Conservation (phyloP, 2,797 vertebrate genomes). For the Acipenser ruthenus region DNA sequence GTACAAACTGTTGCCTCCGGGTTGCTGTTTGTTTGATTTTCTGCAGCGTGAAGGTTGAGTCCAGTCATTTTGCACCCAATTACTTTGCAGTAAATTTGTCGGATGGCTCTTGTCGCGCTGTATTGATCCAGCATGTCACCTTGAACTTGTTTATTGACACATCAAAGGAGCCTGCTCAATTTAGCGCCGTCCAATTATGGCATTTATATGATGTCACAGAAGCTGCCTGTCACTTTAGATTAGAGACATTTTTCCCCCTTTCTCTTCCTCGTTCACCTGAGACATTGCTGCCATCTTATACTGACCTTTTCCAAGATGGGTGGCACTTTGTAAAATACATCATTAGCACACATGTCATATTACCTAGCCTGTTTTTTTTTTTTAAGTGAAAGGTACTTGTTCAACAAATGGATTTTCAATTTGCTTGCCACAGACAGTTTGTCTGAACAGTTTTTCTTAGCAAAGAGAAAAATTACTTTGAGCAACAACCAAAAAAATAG, state of each 20-base stretch:
- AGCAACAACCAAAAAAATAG: conserved; percentile 9
- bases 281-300: conserved; percentile 61
- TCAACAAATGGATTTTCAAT: conserved; percentile 65
- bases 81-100: conserved; percentile 98
- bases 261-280: conserved; percentile 55
- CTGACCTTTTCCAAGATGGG: conserved; percentile 76
- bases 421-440: conserved; percentile 27
- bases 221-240: conserved; percentile 62
- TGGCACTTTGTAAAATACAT: conserved; percentile 71
- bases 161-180: conserved; percentile 84
- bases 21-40: conserved; percentile 59
- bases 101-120: conserved; percentile 91
- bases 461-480: conserved; percentile 24
- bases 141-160: conserved; percentile 99
- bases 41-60: conserved; percentile 80
- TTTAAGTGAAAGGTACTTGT: conserved; percentile 62
- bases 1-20: conserved; percentile 57
- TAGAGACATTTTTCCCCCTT: conserved; percentile 49
- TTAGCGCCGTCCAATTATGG: conserved; percentile 96
- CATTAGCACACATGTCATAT: conserved; percentile 72
- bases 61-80: conserved; percentile 91
- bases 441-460: conserved; percentile 30
- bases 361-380: conserved; percentile 52
- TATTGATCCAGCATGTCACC: conserved; percentile 97
- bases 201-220: conserved; percentile 97